Evolutionary conservation across 1,140 invertebrate species (phyloP).

Genomic region (Aradophagus sp.): DNA sequence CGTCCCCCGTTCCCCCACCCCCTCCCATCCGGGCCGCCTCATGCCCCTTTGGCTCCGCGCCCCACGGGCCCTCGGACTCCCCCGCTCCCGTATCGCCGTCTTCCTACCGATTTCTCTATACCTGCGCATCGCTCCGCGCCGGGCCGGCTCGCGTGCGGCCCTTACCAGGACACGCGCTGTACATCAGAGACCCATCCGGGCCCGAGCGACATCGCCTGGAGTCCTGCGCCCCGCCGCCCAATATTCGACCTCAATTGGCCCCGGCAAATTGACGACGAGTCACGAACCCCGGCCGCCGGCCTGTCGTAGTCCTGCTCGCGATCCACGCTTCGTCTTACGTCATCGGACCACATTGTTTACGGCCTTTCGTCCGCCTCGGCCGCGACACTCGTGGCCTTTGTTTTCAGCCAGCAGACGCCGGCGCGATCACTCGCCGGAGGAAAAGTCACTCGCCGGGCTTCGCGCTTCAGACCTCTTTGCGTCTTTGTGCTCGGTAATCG

Average conservation of each 20-base stretch:
- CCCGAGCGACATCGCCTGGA: conserved; percentile 27
- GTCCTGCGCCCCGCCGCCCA: conserved; percentile 9
- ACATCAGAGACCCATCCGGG: conserved; percentile 32
- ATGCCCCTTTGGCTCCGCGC: conserved; percentile 50
- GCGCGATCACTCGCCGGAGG: too few relatives aligned
- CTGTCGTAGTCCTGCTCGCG: too few relatives aligned
- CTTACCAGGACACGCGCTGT: conserved; percentile 51
- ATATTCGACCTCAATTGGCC: conserved; percentile 37
- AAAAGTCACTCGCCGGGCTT: too few relatives aligned
- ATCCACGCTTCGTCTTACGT: neutral
- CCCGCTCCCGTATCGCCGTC: conserved; percentile 70
- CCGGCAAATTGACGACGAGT: conserved; percentile 22
- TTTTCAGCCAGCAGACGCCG: too few relatives aligned
- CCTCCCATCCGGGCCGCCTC: conserved; percentile 46
- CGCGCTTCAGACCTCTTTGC: too few relatives aligned
- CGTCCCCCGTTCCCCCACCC: conserved; percentile 20
- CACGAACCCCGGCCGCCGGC: too few relatives aligned
- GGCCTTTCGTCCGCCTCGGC: too few relatives aligned
- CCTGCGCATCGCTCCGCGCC: conserved; percentile 62
- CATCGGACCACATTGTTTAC: neutral
- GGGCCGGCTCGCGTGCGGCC: conserved; percentile 58
- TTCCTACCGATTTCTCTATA: conserved; percentile 70
- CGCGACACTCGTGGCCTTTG: too few relatives aligned
- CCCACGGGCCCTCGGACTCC: conserved; percentile 63
- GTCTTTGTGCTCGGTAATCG: too few relatives aligned